These are phyloP conservation scores for Phataginus tricuspis DNA, from an alignment of 2,797 vertebrate species.

Conservation along the genomic window DNA sequence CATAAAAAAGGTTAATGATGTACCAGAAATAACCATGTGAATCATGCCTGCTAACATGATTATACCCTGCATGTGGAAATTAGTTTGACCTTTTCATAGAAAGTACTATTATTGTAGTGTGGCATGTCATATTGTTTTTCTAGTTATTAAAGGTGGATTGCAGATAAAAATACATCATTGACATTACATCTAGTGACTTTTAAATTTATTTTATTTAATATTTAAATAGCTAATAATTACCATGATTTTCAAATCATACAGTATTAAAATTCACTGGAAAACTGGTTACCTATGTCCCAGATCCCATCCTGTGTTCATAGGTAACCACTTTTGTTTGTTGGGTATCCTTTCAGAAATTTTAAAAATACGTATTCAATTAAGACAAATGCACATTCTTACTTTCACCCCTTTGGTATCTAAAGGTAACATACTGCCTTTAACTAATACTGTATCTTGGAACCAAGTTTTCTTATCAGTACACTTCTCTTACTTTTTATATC, in stretches of 20 bases:
- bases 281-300: not conserved
- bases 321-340: not conserved
- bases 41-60: slow-evolving; percentile 59
- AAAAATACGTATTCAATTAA: slow-evolving; percentile 5
- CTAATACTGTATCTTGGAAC: not conserved
- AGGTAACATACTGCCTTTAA: not conserved
- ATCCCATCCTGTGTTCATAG: not conserved
- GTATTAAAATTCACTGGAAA: slow-evolving; percentile 21
- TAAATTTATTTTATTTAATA: slow-evolving; percentile 29
- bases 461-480: not conserved
- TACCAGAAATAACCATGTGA: slow-evolving; percentile 53
- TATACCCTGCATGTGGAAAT: slow-evolving; percentile 43
- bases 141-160: not conserved
- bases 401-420: not conserved
- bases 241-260: slow-evolving; percentile 30
- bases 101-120: not conserved
- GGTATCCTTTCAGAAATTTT: not conserved
- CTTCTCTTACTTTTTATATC: not conserved
- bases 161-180: slow-evolving; percentile 32
- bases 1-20: slow-evolving; percentile 40
- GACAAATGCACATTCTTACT: not conserved
- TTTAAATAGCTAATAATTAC: slow-evolving; percentile 2
- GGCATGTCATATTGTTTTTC: not conserved
- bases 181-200: slow-evolving; percentile 1
- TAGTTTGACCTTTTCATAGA: slow-evolving; percentile 66